Evolutionary conservation across 2,797 vertebrate species (phyloP), one percentile per base, ranked within the genome.

Genomic region (Chaunax sp.): DNA sequence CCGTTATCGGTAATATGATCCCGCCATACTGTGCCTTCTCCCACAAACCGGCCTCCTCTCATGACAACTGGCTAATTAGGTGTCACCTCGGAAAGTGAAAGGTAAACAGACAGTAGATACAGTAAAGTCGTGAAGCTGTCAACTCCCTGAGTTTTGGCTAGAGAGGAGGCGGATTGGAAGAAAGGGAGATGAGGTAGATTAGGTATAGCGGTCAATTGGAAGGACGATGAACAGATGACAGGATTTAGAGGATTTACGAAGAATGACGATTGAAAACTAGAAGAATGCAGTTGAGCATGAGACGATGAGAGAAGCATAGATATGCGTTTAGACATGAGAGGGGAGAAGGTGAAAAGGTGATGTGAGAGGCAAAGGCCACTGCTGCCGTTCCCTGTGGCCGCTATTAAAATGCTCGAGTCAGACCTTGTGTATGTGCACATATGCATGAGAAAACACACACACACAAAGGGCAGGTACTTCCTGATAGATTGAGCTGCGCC

Each of bases 401-500:
- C 80, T 83, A 81, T 76, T 84, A 86, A 86, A 89, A 88, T 53
- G 58, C 80, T 80, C 63, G 56, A 72, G 80, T 86, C 78, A 76
- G 78, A 78, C 58, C 64, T 80, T 70, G 69, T 55, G 66, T 56
- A 68, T 79, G 75, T 72, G 59, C 67, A 71, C 77, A 77, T 64
- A 59, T 75, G 66, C 58, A 77, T 68, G 68, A 58, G 56, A 52
- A 64, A 35, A 61, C 56, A 74, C 69, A 59, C 33, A 49, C 20
- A 80, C 77, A 83, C 72, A 87, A 81, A 85, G 77, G 79, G 81
- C 83, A 86, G 84, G 87, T 64, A 80, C 78, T 78, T 84, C 80
- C 83, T 92, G 91, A 93, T 93, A 80, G 89, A 93, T 92, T 91
- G 89, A 87, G 86, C 84, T 51, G 11, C 76, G 89, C 75, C 72